A percentile compares a stretch with the other conserved stretches of the same genome.
These are phyloP conservation scores for Thaumetopoea pityocampa DNA, from an alignment of 1,140 invertebrate genomes.

Conservation along the genomic window DNA sequence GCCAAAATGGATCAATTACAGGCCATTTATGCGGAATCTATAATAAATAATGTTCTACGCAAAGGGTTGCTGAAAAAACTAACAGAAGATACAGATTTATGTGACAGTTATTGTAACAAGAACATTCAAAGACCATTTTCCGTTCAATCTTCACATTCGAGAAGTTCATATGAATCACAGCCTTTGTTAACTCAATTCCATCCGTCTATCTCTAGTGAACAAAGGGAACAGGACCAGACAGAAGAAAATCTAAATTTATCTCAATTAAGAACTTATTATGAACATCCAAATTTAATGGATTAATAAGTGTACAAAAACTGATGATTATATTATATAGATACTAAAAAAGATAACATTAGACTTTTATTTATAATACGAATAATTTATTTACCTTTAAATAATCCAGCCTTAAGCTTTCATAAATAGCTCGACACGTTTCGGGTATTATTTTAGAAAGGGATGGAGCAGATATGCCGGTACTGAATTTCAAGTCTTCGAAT, in stretches of 20 bases:
- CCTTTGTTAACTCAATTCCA: background rate
- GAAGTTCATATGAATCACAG: slow-evolving; percentile 3
- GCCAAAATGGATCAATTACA: slow-evolving; percentile 16
- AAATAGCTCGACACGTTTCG: slow-evolving; percentile 2
- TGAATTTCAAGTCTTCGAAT: too few relatives aligned
- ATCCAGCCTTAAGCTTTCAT: background rate
- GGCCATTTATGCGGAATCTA: slow-evolving; percentile 17
- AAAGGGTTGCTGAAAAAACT: slow-evolving; percentile 14
- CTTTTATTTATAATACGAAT: background rate
- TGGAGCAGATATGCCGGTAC: too few relatives aligned
- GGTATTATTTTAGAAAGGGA: slow-evolving; percentile 4
- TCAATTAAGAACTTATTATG: too few relatives aligned
- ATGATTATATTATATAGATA: background rate
- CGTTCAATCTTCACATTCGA: slow-evolving; percentile 1
- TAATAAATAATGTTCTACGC: slow-evolving; percentile 17
- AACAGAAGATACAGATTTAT: slow-evolving; percentile 13
- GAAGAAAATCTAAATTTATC: too few relatives aligned
- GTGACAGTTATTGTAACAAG: slow-evolving; percentile 4
- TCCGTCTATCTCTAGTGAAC: background rate
- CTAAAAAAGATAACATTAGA: background rate
- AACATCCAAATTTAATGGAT: too few relatives aligned
- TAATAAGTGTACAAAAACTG: background rate
- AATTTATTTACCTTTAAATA: background rate
- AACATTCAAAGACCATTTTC: too few relatives aligned
- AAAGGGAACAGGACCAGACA: too few relatives aligned